These are phyloP conservation scores for Meleagris gallopavo DNA, from an alignment of 2,113 vertebrate genomes.

Conservation along the genomic window DNA sequence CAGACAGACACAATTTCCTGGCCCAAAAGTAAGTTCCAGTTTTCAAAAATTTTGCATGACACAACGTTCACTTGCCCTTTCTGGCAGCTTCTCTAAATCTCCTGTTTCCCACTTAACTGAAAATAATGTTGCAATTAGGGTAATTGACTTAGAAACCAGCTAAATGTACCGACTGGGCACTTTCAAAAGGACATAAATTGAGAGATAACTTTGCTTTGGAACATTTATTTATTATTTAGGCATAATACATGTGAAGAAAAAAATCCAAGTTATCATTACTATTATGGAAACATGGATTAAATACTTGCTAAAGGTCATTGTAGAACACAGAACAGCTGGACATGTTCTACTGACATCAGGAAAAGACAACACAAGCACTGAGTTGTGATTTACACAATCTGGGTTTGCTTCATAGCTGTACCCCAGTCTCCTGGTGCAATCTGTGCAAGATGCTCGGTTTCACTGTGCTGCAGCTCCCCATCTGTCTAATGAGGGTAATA, in stretches of 20 bases:
- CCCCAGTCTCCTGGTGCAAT: not conserved
- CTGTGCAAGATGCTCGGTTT: not conserved
- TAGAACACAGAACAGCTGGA: not conserved
- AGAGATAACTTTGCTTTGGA: not conserved
- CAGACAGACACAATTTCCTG: not conserved
- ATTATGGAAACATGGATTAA: not conserved
- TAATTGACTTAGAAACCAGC: not conserved
- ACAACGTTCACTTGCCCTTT: not conserved
- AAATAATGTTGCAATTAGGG: not conserved
- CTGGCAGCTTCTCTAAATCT: not conserved
- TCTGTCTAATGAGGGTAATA: not conserved
- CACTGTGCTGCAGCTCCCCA: conserved; percentile 18
- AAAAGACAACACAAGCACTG: not conserved
- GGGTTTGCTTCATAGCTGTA: not conserved
- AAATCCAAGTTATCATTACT: not conserved
- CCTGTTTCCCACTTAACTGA: not conserved
- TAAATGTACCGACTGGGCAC: not conserved
- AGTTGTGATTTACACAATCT: not conserved
- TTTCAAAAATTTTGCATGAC: not conserved
- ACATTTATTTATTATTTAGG: not conserved
- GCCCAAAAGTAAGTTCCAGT: not conserved
- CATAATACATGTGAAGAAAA: not conserved
- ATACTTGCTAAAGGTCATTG: not conserved
- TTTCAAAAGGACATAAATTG: not conserved
- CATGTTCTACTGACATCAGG: not conserved